Evolutionary conservation across 2,797 vertebrate genomes (phyloP), one percentile per base, ranked within the genome.

Genomic region (Fistularia tabacaria): DNA sequence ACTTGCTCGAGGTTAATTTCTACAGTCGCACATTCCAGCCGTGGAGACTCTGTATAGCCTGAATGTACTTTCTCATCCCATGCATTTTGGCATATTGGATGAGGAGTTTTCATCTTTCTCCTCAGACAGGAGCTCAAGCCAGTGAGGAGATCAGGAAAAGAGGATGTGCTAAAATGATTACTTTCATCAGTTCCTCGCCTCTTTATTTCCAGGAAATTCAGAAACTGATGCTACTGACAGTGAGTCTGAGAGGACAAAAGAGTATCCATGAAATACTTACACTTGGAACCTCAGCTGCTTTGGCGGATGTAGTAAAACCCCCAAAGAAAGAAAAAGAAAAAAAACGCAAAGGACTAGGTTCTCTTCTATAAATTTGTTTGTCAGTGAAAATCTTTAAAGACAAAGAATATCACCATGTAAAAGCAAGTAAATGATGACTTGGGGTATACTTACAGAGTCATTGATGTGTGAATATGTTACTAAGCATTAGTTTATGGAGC

Each of bases 131-230:
- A 65, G 62, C 9, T 14, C 10, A 46, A 75, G 71, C 75, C 77
- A 77, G 66, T 51, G 64, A 77, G 57, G 70, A 67, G 76, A 80
- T 84, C 73, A 82, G 77, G 71, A 59, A 60, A 69, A 57, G 62
- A 76, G 75, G 57, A 82, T 76, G 77, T 74, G 74, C 80, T 82
- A 63, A 84, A 85, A 80, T 81, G 79, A 87, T 83, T 73, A 79
- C 80, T 80, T 80, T 81, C 75, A 74, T 59, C 38, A 49, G 50
- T 66, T 79, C 62, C 66, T 80, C 38, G 54, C 77, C 54, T 66
- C 58, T 82, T 82, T 77, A 83, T 81, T 82, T 77, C 63, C 3
- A 6, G 73, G 74, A 77, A 69, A 74, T 79, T 82, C 70, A 64
- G 57, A 58, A 69, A 80, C 66, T 74, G 69, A 78, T 63, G 68